These are phyloP conservation scores for Cricetomys ansorgei DNA, from an alignment of 2,113 vertebrate species.

Conservation along the genomic window DNA sequence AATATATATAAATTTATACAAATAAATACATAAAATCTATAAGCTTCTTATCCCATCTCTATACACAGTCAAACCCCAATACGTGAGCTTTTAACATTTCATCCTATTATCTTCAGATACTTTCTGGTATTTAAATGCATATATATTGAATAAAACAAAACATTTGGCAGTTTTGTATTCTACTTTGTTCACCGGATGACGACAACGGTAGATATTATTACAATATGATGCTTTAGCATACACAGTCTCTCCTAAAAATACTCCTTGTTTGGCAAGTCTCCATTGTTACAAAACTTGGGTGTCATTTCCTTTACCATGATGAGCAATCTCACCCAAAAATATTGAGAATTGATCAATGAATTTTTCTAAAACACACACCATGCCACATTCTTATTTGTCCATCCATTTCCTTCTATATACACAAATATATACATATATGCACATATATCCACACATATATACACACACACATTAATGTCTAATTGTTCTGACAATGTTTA, in stretches of 20 bases:
- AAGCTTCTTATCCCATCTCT: neutral
- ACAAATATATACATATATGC: too few species aligned
- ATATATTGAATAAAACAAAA: neutral
- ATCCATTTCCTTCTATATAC: neutral
- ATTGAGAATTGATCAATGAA: neutral
- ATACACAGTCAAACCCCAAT: rapidly evolving
- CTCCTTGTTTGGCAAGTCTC: neutral
- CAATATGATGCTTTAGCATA: neutral
- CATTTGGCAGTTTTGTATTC: neutral
- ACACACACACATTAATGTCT: too few species aligned
- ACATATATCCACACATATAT: too few species aligned
- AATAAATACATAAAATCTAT: neutral
- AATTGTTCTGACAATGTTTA: neutral
- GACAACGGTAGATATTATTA: neutral
- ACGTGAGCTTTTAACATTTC: neutral
- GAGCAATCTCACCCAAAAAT: neutral
- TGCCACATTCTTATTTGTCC: neutral
- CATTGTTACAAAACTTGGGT: neutral
- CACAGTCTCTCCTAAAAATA: neutral
- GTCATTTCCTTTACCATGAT: neutral
- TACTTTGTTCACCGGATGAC: neutral
- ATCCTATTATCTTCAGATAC: neutral
- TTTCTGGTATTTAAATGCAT: neutral
- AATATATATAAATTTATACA: neutral
- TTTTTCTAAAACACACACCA: neutral